These are phyloP conservation scores for Pararge aegeria DNA, from an alignment of 1,140 invertebrate genomes.

Conservation along the genomic window DNA sequence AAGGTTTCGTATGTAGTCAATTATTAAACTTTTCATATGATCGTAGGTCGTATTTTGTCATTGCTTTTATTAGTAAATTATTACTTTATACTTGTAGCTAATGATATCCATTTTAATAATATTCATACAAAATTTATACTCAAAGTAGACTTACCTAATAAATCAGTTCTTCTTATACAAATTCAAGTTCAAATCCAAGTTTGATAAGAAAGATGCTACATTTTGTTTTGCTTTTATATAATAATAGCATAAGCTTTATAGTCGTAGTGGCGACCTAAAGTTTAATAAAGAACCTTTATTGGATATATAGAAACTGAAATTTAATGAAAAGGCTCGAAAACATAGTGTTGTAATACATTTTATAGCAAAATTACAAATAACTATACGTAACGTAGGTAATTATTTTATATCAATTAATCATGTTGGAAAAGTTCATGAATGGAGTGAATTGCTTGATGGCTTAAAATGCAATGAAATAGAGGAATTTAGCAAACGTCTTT, in stretches of 20 bases:
- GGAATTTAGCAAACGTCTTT: not conserved
- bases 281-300: not conserved
- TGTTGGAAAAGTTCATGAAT: not conserved
- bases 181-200: no score
- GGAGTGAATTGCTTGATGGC: not conserved
- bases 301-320: not conserved
- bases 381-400: not conserved
- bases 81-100: not conserved
- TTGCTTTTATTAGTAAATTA: not conserved
- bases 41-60: not conserved
- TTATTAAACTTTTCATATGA: constrained; percentile 32
- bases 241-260: no score
- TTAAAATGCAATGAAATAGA: not conserved
- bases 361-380: not conserved
- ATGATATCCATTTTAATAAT: not conserved
- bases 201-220: no score
- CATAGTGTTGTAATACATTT: not conserved
- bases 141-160: no score
- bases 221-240: no score
- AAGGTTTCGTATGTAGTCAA: constrained; percentile 47
- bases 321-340: not conserved
- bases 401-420: not conserved
- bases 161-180: no score
- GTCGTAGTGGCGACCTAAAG: no score
- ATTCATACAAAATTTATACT: no score